Percentiles rank a stretch among this genome's conserved stretches.
Conservation (phyloP, 2,888 invertebrate species). For the Epinotia ramella region DNA sequence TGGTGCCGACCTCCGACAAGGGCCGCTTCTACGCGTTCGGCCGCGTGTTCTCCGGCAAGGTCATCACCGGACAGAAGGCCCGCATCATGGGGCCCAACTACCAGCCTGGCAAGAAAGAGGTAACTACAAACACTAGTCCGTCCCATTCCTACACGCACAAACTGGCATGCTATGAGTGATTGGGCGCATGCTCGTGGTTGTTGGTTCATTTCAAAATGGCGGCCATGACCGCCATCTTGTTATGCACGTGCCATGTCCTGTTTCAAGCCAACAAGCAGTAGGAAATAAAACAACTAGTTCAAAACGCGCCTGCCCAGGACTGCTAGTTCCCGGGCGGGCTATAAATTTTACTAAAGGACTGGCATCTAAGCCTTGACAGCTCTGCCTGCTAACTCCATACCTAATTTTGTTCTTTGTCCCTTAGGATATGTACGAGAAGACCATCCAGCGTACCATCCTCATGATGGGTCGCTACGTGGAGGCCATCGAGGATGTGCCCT, state of each 20-base stretch:
- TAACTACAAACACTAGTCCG: constrained; percentile 46
- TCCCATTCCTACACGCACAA: not conserved
- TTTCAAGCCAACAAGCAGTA: not conserved
- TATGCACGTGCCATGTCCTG: not conserved
- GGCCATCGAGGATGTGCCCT: constrained; percentile 99
- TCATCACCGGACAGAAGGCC: constrained; percentile 95
- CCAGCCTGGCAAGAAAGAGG: constrained; percentile 98
- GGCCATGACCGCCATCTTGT: constrained; percentile 15
- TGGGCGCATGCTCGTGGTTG: not conserved
- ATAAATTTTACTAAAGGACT: constrained; percentile 66
- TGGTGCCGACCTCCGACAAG: constrained; percentile 99
- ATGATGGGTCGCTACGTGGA: constrained; percentile 99
- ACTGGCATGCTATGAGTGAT: not conserved
- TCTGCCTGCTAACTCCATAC: not conserved
- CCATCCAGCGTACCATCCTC: constrained; percentile 99
- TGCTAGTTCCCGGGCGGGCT: constrained; percentile 85
- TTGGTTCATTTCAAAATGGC: constrained; percentile 2
- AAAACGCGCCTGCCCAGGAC: constrained; percentile 73
- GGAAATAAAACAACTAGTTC: not conserved
- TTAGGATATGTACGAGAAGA: constrained; percentile 98
- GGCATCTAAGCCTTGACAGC: not conserved
- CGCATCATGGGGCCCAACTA: constrained; percentile 99
- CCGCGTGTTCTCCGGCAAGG: constrained; percentile 99
- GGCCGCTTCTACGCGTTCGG: constrained; percentile 99
- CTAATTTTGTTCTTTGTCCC: not conserved